These are phyloP conservation scores for Agrotis segetum DNA, from an alignment of 2,888 invertebrate genomes.

Conservation along the genomic window DNA sequence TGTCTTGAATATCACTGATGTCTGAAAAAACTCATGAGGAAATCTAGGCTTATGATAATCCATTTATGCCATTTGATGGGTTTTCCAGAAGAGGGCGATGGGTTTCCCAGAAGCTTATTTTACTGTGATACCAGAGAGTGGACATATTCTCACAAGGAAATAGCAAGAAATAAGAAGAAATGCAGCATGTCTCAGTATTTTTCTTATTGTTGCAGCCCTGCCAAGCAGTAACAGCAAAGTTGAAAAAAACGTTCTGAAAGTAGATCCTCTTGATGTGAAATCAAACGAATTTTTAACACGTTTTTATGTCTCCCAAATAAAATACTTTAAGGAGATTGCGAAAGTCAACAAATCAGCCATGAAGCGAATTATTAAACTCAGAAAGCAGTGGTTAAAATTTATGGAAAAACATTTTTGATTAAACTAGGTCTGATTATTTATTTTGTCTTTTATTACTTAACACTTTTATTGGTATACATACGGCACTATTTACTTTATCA, in stretches of 20 bases:
- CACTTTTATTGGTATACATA: neutral
- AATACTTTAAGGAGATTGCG: constrained; percentile 10
- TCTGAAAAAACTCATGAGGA: too few species aligned
- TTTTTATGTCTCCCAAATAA: constrained; percentile 14
- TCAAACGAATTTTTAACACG: neutral
- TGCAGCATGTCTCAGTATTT: too few species aligned
- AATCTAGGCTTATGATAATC: too few species aligned
- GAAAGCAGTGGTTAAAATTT: constrained; percentile 25
- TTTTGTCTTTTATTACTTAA: constrained; percentile 3
- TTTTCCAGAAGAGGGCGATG: too few species aligned
- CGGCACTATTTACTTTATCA: too few species aligned
- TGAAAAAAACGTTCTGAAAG: neutral
- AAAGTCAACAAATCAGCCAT: constrained; percentile 19
- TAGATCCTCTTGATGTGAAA: neutral
- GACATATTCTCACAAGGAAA: too few species aligned
- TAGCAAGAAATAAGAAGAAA: too few species aligned
- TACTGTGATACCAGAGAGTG: too few species aligned
- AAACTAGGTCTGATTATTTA: neutral
- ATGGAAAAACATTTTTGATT: constrained; percentile 26
- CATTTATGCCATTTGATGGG: too few species aligned
- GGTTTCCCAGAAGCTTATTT: too few species aligned
- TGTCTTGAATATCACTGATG: too few species aligned
- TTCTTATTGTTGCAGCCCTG: neutral
- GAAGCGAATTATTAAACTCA: constrained; percentile 29
- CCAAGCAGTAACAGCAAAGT: neutral